A percentile compares a stretch with the other conserved stretches of the same genome.
These are phyloP conservation scores for Rhopalosiphum nymphaeae DNA, from an alignment of 2,888 invertebrate genomes.

Conservation along the genomic window DNA sequence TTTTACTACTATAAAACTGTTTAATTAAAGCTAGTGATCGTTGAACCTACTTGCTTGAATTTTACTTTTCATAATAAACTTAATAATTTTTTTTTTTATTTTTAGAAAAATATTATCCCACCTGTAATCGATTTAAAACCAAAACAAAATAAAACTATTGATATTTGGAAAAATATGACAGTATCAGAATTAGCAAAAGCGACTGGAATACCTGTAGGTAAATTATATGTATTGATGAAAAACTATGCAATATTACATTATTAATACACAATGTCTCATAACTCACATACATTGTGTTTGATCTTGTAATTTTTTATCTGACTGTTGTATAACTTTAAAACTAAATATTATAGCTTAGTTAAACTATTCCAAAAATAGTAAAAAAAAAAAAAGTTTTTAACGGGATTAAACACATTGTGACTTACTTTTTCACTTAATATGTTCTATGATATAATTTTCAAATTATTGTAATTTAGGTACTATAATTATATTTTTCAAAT, in stretches of 20 bases:
- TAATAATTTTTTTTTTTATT: neutral
- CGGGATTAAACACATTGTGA: neutral
- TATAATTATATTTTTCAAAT: neutral
- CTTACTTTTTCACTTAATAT: neutral
- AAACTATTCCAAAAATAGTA: neutral
- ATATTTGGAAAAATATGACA: slow-evolving; percentile 86
- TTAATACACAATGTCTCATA: neutral
- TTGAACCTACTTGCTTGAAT: neutral
- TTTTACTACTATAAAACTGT: neutral
- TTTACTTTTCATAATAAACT: neutral
- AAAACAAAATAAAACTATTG: slow-evolving; percentile 72
- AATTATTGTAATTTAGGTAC: neutral
- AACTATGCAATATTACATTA: neutral
- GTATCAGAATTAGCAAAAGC: slow-evolving; percentile 80
- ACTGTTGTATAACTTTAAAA: neutral
- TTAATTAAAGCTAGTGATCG: neutral
- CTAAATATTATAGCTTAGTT: neutral
- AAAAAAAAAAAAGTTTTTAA: slow-evolving; percentile 9
- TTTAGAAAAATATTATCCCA: slow-evolving; percentile 7
- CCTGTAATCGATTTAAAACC: slow-evolving; percentile 31
- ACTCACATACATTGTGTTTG: neutral
- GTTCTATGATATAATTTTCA: neutral
- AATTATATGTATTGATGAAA: slow-evolving; percentile 66
- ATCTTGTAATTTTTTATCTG: neutral
- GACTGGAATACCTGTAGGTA: slow-evolving; percentile 77